phyloP scores from a whole-genome alignment of 2,888 invertebrate genomes.

The Nezara viridula region DNA sequence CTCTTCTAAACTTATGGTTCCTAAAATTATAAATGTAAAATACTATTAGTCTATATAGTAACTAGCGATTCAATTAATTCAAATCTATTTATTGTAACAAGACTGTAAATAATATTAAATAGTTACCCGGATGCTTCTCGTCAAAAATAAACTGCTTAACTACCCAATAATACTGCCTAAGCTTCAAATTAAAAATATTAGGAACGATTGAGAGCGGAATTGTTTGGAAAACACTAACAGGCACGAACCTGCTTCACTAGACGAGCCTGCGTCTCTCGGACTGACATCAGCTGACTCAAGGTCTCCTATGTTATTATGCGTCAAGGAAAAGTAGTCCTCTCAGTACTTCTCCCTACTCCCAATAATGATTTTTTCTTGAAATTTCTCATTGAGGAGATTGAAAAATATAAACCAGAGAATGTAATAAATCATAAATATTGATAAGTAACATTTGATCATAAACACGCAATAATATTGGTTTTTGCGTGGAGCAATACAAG shows the following conservation, averaged over 20 bases:
- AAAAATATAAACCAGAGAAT: background rate
- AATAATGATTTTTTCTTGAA: background rate
- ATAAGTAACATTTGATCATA: background rate
- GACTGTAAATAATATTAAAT: background rate
- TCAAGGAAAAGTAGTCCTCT: constrained; percentile 12
- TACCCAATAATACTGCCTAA: background rate
- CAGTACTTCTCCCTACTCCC: background rate
- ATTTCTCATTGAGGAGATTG: background rate
- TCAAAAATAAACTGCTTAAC: background rate
- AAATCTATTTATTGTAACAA: background rate
- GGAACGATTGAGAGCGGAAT: background rate
- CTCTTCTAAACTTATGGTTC: background rate
- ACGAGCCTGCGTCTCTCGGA: constrained; percentile 10
- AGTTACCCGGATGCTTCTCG: constrained; percentile 44
- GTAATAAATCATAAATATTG: background rate
- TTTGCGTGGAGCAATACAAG: constrained; percentile 25
- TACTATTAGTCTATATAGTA: background rate
- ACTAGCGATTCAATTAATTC: background rate
- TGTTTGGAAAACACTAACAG: constrained; percentile 31
- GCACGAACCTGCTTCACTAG: background rate
- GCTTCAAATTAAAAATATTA: constrained; percentile 8
- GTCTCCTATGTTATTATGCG: background rate
- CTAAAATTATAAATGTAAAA: background rate
- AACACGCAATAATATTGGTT: background rate
- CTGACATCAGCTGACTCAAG: background rate